Base-by-base conservation (phyloP, 37 sponge, comb jelly and placozoan species). In the Axinella damicornis region DNA sequence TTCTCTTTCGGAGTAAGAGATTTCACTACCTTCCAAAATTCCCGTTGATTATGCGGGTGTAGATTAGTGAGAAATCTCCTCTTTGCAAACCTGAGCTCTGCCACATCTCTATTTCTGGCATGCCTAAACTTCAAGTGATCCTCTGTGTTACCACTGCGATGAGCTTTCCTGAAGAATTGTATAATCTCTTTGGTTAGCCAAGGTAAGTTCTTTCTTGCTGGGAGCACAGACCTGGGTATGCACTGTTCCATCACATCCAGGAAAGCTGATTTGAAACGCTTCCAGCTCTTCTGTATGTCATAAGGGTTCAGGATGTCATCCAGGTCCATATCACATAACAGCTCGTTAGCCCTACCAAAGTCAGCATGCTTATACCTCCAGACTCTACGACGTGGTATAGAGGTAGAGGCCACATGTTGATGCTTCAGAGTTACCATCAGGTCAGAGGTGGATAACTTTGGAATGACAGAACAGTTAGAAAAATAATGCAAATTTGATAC, bases 241-340 rank as follows among this genome's bases (percentile, higher is more conserved):
- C 70, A 69, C 16, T 69, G 70, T 30, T 69, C 70, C 70, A 69
- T 69, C 20, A 69, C 37, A 27, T 69, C 70, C 2, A 69, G 31
- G 35, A 69, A 69, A 15, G 27, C 31, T 6, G 70, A 30, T 15
- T 69, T 69, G 13, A 69, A 69, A 20, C 27, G 34, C 2, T 6
- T 2, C 34, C 70, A 33, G 12, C 70, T 69, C 14, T 61, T 46
- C 9, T 46, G 46, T 4, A 46, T 46, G 46, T 46, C 46, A 46
- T 12, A 12, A 9, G 46, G 46, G 9, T 46, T 9, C 46, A 46
- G 46, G 4, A 46, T 46, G 9, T 46, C 9, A 9, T 46, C 9
- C 46, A 46, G 46, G 46, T 46, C 46, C 46, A 46, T 12, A 46
- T 46, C 46, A 46, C 46, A 46, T 4, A 46, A 9, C 46, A 46